Evolutionary conservation across 1,140 invertebrate genomes (phyloP).

Genomic region (Maconellicoccus hirsutus): DNA sequence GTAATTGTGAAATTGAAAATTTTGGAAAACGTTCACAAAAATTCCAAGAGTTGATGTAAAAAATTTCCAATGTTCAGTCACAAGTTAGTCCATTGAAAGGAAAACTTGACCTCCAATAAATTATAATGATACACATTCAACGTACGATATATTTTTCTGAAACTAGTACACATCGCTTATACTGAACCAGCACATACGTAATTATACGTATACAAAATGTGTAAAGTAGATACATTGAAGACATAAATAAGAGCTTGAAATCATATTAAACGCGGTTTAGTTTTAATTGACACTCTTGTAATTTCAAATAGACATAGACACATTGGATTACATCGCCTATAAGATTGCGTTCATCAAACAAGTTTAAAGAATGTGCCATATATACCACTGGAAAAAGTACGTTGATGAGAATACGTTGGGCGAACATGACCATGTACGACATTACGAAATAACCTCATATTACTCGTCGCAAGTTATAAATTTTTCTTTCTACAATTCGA

Average conservation of each 20-base stretch:
- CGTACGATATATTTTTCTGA: background rate
- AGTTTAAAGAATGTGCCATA: background rate
- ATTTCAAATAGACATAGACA: background rate
- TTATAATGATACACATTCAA: background rate
- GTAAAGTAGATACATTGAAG: too few relatives aligned
- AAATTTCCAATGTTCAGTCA: background rate
- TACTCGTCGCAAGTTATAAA: background rate
- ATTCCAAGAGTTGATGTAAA: too few relatives aligned
- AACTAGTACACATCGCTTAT: background rate
- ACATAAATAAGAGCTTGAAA: too few relatives aligned
- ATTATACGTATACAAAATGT: too few relatives aligned
- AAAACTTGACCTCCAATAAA: background rate
- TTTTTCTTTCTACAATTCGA: background rate
- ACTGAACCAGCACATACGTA: background rate
- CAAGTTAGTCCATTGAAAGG: background rate
- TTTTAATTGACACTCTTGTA: slow-evolving; percentile 3
- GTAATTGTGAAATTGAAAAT: too few relatives aligned
- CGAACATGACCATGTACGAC: background rate
- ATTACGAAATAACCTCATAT: background rate
- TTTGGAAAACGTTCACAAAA: too few relatives aligned
- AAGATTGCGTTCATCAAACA: background rate
- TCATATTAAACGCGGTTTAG: background rate
- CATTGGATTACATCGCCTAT: background rate
- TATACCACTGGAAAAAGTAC: background rate
- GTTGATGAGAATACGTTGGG: background rate